A percentile compares a stretch with the other conserved stretches of the same genome.
phyloP scores from a whole-genome alignment of 1,140 invertebrate species.

The Papilio xuthus region DNA sequence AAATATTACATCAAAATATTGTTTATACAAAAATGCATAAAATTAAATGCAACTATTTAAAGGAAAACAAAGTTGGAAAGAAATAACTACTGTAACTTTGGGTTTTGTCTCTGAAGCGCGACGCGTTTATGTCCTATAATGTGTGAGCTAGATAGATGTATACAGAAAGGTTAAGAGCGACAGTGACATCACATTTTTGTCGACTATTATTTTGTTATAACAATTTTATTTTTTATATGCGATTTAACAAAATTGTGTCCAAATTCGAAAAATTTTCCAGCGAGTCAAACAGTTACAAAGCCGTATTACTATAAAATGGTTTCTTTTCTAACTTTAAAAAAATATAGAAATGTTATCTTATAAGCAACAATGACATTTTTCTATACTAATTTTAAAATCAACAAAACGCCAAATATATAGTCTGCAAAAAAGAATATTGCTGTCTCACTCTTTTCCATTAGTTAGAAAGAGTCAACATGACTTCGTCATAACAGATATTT shows the following conservation, averaged over 20 bases:
- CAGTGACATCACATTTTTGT: not conserved
- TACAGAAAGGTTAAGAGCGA: not conserved
- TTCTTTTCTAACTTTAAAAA: too few species aligned
- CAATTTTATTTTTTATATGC: too few species aligned
- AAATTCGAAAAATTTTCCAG: too few species aligned
- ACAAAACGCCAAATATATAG: not conserved
- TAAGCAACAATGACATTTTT: too few species aligned
- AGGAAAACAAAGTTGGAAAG: not conserved
- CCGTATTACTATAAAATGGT: too few species aligned
- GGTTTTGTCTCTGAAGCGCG: not conserved
- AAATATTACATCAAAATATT: too few species aligned
- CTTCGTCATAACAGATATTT: not conserved
- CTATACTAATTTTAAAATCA: not conserved
- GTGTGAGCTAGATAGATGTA: not conserved
- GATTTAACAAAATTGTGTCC: too few species aligned
- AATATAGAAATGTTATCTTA: too few species aligned
- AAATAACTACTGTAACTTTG: not conserved
- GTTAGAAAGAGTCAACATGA: not conserved
- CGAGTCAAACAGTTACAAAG: too few species aligned
- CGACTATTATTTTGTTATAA: too few species aligned
- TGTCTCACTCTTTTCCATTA: not conserved
- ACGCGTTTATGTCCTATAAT: too few species aligned
- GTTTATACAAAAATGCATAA: not conserved
- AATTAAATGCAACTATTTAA: not conserved
- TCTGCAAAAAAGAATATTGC: not conserved